Evolutionary conservation across 2,113 vertebrate genomes (phyloP).

Genomic region (Dolichotis patagonum): DNA sequence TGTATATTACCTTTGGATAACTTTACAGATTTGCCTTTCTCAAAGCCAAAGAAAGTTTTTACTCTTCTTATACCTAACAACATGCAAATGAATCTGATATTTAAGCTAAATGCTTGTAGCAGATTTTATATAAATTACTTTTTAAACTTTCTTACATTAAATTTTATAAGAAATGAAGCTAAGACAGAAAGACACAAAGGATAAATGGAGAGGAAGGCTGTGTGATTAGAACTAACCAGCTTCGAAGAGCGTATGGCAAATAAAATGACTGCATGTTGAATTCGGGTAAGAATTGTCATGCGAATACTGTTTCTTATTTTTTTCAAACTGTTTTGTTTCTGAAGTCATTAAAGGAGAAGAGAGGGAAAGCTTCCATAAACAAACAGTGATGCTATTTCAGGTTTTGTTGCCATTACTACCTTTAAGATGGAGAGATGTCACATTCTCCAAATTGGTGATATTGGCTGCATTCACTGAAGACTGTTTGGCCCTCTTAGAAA

Average conservation of each 20-base stretch:
- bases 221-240: slow-evolving; percentile 52
- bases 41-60: slow-evolving; percentile 56
- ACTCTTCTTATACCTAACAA: slow-evolving; percentile 18
- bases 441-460: background rate
- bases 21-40: slow-evolving; percentile 60
- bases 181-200: slow-evolving; percentile 6
- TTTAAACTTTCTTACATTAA: slow-evolving; percentile 29
- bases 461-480: background rate
- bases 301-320: slow-evolving; percentile 49
- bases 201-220: slow-evolving; percentile 24
- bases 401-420: background rate
- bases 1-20: slow-evolving; percentile 31
- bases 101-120: slow-evolving; percentile 71
- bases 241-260: background rate
- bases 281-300: slow-evolving; percentile 55
- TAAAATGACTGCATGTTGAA: slow-evolving; percentile 58
- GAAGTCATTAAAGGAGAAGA: background rate
- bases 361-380: background rate
- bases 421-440: background rate
- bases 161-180: background rate
- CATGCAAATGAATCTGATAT: slow-evolving; percentile 75
- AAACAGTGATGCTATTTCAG: background rate
- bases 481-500: background rate
- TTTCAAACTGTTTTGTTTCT: background rate
- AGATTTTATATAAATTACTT: slow-evolving; percentile 52